Evolutionary conservation across 2,797 vertebrate species (phyloP).

Genomic region (Eidolon dupreanum): DNA sequence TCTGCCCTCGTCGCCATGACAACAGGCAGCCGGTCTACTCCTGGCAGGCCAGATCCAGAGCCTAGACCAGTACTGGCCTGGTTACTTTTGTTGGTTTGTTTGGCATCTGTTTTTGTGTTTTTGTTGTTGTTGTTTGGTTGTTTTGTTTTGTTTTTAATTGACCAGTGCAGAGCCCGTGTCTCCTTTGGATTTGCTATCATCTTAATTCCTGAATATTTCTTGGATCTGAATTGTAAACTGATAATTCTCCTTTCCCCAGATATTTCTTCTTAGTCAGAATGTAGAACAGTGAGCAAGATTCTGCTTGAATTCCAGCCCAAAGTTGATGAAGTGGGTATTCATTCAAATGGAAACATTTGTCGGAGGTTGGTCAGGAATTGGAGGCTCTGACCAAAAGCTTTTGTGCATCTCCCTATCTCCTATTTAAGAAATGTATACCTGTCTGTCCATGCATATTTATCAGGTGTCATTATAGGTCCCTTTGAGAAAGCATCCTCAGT

Average conservation of each 20-base stretch:
- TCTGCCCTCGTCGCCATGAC: constrained; percentile 74
- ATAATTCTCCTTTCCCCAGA: constrained; percentile 49
- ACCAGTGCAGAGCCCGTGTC: constrained; percentile 50
- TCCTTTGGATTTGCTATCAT: constrained; percentile 76
- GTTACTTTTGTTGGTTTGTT: constrained; percentile 15
- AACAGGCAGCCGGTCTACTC: constrained; percentile 57
- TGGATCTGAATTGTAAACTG: constrained; percentile 53
- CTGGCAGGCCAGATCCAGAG: constrained; percentile 72
- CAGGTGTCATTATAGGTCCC: accelerated
- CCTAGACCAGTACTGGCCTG: constrained; percentile 61
- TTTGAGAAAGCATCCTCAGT: neutral
- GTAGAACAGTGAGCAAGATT: neutral
- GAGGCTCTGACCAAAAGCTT: neutral
- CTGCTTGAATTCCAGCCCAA: constrained; percentile 47
- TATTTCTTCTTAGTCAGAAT: constrained; percentile 53
- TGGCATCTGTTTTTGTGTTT: neutral
- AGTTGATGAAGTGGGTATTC: constrained; percentile 12
- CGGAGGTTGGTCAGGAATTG: neutral
- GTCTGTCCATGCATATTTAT: neutral
- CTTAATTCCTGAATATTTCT: constrained; percentile 74
- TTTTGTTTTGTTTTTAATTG: constrained; percentile 51
- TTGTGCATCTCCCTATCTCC: neutral
- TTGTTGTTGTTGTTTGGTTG: neutral
- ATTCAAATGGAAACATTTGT: constrained; percentile 42
- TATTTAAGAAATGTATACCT: neutral